Base-by-base conservation (phyloP, 2,797 vertebrate genomes). In the Rhynchonycteris naso region DNA sequence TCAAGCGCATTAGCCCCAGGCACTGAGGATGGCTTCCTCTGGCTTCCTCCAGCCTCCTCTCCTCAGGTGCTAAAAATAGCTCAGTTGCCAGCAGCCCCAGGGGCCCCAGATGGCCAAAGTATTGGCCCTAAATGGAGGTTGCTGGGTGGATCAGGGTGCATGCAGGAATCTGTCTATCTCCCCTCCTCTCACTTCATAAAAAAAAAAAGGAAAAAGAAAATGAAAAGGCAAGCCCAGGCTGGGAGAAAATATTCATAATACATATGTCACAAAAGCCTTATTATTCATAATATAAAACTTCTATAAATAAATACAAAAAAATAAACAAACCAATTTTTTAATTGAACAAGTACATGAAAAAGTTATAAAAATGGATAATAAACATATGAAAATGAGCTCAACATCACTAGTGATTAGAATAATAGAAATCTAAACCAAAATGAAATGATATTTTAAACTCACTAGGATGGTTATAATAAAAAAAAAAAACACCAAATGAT, bases 261-360 rank as follows among this genome's bases (percentile, higher is more conserved):
- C 16, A 76, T 14, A 68, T 9, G 56, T 80, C 30, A 86, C 33
- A 92, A 95, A 86, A 78, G 30, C 61, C 15, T 78, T 71, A 69
- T 50, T 83, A 56, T 75, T 6, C 7, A 89, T n/a, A 56, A n/a
- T 75, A 90, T 75, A 71, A 18, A 87, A 50, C 22, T 47, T 78
- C 47, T 72, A 85, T 26, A 72, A 93, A 66, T 75, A 33, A 95
- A 12, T 65, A 95, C 26, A 72, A 90, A 91, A 89, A 43, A 24
- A 85, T 2, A 86, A 61, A 33, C 26, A 78, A 50, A 14, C 16
- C 22, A 80, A 43, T 33, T 86, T 91, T 84, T 61, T 89, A 35
- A 58, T 38, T 59, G 33, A 33, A 26, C 26, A 91, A 91, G 86
- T 79, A 26, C 11, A 65, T 71, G 24, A 69, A 91, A 86, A 88